A percentile compares a stretch with the other conserved stretches of the same genome.
phyloP scores from a whole-genome alignment of 2,113 vertebrate species.

The Lophotis ruficrista region DNA sequence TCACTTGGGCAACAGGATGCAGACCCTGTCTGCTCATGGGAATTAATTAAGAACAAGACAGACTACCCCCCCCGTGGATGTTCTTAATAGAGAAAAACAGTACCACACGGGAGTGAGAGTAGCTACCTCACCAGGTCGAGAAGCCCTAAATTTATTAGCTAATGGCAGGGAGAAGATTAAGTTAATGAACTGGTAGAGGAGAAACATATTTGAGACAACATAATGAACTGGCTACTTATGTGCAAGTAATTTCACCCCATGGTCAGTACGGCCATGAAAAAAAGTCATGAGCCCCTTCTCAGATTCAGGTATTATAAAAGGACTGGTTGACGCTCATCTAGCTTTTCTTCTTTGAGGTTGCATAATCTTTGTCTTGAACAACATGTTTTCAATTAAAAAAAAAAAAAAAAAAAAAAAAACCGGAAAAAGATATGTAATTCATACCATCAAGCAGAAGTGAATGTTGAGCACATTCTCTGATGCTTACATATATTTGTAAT shows the following conservation, averaged over 20 bases:
- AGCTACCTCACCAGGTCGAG: not conserved
- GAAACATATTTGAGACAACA: not conserved
- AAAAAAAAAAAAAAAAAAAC: not conserved
- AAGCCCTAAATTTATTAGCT: not conserved
- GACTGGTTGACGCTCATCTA: not conserved
- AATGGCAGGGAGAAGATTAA: not conserved
- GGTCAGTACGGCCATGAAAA: not conserved
- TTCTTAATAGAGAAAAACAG: not conserved
- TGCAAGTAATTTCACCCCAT: not conserved
- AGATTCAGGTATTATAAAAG: not conserved
- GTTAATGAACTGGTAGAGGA: not conserved
- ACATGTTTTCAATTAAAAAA: constrained; percentile 5
- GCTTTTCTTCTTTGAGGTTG: not conserved
- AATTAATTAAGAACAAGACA: constrained; percentile 15
- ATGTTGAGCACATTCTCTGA: not conserved
- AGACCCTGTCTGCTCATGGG: not conserved
- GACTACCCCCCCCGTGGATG: not conserved
- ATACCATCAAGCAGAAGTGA: not conserved
- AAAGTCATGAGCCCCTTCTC: not conserved
- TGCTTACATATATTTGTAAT: not conserved
- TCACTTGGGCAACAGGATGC: not conserved
- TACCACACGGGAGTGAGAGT: not conserved
- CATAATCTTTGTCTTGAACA: not conserved
- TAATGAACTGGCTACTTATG: not conserved
- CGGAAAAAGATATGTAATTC: not conserved